These are phyloP conservation scores for Ardeotis arabs DNA, from an alignment of 2,113 vertebrate genomes.

Conservation along the genomic window DNA sequence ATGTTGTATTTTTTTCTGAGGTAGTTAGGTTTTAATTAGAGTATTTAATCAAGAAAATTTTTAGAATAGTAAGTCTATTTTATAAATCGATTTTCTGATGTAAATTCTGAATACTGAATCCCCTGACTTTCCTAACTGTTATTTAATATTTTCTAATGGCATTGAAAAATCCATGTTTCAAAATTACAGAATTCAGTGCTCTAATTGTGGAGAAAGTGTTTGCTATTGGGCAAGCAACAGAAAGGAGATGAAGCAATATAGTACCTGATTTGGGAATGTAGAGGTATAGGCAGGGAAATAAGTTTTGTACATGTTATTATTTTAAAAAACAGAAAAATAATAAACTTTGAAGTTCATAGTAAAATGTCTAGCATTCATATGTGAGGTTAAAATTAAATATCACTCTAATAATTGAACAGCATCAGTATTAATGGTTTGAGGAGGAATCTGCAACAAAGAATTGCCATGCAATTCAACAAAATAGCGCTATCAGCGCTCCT, in stretches of 20 bases:
- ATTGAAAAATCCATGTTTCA: neutral
- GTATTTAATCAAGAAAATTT: neutral
- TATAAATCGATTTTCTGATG: neutral
- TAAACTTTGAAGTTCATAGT: neutral
- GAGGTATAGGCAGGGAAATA: neutral
- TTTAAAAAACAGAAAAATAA: neutral
- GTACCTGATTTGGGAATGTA: neutral
- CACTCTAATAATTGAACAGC: neutral
- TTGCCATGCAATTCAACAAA: neutral
- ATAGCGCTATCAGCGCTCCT: no score
- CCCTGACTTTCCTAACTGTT: neutral
- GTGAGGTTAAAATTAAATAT: neutral
- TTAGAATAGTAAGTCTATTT: neutral
- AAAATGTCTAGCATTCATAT: neutral
- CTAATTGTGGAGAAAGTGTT: neutral
- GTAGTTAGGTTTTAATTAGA: neutral
- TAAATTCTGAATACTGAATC: neutral
- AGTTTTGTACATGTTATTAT: neutral
- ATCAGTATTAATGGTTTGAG: neutral
- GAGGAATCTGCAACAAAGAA: neutral
- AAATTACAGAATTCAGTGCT: neutral
- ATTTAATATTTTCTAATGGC: neutral
- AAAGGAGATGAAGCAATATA: neutral
- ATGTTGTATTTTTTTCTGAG: neutral
- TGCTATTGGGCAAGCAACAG: neutral